phyloP scores from a whole-genome alignment of 53 echinoderm and acorn worm species.

The Temnopleurus reevesii region DNA sequence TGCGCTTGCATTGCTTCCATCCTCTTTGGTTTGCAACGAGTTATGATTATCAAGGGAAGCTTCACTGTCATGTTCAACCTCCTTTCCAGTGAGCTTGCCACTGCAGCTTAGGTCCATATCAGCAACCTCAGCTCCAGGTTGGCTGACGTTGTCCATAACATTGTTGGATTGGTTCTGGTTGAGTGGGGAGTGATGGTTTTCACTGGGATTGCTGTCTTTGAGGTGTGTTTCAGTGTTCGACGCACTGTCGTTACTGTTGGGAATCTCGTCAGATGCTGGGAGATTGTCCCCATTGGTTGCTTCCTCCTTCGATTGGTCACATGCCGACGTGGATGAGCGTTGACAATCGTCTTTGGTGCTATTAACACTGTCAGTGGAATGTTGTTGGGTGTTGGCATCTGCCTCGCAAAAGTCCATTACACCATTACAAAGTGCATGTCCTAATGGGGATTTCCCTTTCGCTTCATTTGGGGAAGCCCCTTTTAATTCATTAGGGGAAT shows the following conservation, averaged over 20 bases:
- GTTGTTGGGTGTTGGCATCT: background rate
- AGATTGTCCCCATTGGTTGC: background rate
- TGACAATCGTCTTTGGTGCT: background rate
- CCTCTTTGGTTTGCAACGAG: background rate
- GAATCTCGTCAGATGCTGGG: background rate
- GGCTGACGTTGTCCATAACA: background rate
- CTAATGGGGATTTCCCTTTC: background rate
- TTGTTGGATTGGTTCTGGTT: constrained; percentile 55
- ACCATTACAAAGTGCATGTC: constrained; percentile 58
- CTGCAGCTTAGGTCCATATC: background rate
- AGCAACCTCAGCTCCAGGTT: background rate
- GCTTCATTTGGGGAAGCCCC: background rate
- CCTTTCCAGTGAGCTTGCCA: background rate
- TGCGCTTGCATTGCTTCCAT: background rate
- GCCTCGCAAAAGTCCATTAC: background rate
- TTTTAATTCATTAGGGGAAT: background rate
- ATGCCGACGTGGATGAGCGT: too few relatives aligned
- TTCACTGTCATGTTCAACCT: background rate
- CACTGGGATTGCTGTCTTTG: background rate
- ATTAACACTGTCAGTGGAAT: background rate
- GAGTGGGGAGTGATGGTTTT: background rate
- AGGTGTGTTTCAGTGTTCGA: background rate
- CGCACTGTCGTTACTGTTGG: background rate
- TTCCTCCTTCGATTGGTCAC: background rate
- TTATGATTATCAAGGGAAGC: background rate